phyloP scores from a whole-genome alignment of 2,888 invertebrate species.

The Dione vanillae region DNA sequence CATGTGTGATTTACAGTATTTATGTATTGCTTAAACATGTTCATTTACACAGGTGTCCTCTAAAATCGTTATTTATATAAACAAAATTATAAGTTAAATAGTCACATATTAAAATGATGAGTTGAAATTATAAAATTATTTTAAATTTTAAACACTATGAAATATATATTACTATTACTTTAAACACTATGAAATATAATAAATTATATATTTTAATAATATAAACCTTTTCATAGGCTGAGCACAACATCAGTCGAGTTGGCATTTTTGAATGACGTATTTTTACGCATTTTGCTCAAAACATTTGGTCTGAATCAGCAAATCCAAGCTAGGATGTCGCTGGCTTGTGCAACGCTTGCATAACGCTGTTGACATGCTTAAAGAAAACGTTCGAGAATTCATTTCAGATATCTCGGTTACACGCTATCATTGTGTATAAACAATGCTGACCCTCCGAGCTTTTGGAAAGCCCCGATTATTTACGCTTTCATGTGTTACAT shows the following conservation, averaged over 20 bases:
- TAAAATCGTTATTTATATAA: too few species aligned
- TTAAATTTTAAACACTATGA: too few species aligned
- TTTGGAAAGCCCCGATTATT: constrained; percentile 27
- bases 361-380: constrained; percentile 38
- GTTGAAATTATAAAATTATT: too few species aligned
- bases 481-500: constrained; percentile 15
- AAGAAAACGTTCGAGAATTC: constrained; percentile 33
- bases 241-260: not conserved
- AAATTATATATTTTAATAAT: not conserved
- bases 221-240: not conserved
- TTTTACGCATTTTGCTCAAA: constrained; percentile 1
- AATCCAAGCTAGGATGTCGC: constrained; percentile 39
- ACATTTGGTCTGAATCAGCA: constrained; percentile 36
- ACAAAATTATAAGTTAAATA: too few species aligned
- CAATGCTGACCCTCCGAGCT: constrained; percentile 26
- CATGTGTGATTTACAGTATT: not conserved
- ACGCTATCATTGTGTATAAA: constrained; percentile 28
- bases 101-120: too few species aligned
- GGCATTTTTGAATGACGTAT: constrained; percentile 15
- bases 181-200: not conserved
- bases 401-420: constrained; percentile 27
- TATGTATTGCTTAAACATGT: not conserved
- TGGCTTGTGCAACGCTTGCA: constrained; percentile 37
- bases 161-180: not conserved
- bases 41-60: too few species aligned